These are phyloP conservation scores for Shargacucullia verbasci DNA, from an alignment of 2,888 invertebrate genomes.

Conservation along the genomic window DNA sequence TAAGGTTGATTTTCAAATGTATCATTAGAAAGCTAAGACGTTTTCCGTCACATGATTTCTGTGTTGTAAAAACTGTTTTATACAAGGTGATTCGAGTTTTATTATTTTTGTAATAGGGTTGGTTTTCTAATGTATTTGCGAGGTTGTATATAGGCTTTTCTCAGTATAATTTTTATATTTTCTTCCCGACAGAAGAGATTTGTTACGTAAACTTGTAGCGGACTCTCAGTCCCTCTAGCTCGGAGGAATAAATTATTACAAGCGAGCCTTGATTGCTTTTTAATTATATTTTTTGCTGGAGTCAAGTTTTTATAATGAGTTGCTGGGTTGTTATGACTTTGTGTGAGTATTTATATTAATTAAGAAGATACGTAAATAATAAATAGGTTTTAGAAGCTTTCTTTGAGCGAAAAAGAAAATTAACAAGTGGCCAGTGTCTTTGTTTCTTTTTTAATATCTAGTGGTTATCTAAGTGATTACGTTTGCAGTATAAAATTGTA, in stretches of 20 bases:
- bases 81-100: slow-evolving; percentile 56
- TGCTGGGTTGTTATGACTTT: too few relatives aligned
- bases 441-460: too few relatives aligned
- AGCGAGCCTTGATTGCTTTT: slow-evolving; percentile 60
- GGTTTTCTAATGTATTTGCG: slow-evolving; percentile 48
- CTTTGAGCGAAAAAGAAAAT: too few relatives aligned
- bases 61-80: slow-evolving; percentile 57
- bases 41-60: slow-evolving; percentile 5
- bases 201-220: slow-evolving; percentile 76
- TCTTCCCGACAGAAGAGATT: slow-evolving; percentile 78
- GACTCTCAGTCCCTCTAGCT: slow-evolving; percentile 62
- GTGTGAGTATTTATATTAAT: too few relatives aligned
- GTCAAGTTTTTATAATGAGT: neutral
- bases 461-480: too few relatives aligned
- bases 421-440: too few relatives aligned
- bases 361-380: too few relatives aligned
- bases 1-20: slow-evolving; percentile 25
- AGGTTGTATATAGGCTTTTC: slow-evolving; percentile 70
- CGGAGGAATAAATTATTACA: slow-evolving; percentile 63
- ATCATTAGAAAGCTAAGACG: neutral
- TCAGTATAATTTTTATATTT: slow-evolving; percentile 77
- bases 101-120: slow-evolving; percentile 37
- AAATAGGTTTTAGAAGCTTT: too few relatives aligned
- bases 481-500: too few relatives aligned
- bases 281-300: slow-evolving; percentile 54